Evolutionary conservation across 2,797 vertebrate genomes (phyloP), one percentile per base, ranked within the genome.

Genomic region (Danionella dracula): DNA sequence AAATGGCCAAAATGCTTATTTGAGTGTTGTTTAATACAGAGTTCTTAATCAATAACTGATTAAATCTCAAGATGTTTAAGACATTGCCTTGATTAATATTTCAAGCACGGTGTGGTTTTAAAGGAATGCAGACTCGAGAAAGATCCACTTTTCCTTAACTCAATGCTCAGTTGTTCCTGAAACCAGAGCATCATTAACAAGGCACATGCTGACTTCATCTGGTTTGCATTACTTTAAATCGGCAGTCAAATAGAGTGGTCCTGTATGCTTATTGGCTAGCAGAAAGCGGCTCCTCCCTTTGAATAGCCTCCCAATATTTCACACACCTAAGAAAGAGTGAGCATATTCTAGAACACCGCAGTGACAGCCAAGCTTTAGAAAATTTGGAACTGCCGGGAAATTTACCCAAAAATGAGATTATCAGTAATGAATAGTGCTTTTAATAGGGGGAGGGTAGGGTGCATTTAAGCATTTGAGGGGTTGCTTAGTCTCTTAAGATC

Each of bases 221-320:
- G 88, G 83, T 88, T 89, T 86, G 79, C 32, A 82, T 89, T 87
- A 91, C 79, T 76, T 75, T 74, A 67, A 64, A 76, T 84, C 68
- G 82, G 81, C 77, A 83, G 84, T 86, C 83, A 87, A 88, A 79
- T 83, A 76, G 79, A 78, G 81, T 76, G 79, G 77, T 63, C 72
- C 83, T 83, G 77, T 68, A 66, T 71, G 79, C 75, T 71, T 72
- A 89, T 87, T 89, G 88, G 88, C 79, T 77, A 74, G 73, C 50
- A 12, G 81, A 81, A 84, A 81, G 73, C 78, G 83, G 84, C 83
- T 76, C 59, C 80, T 75, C 75, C 82, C 82, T 86, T 31, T 82
- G 83, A 90, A 88, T 88, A 85, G 85, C 70, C 42, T 79, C 75
- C 69, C 56, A 67, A 76, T 82, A 85, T 87, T 84, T 84, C 82